These are phyloP conservation scores for Microcebus griseorufus DNA, from an alignment of 2,113 vertebrate species.

Conservation along the genomic window DNA sequence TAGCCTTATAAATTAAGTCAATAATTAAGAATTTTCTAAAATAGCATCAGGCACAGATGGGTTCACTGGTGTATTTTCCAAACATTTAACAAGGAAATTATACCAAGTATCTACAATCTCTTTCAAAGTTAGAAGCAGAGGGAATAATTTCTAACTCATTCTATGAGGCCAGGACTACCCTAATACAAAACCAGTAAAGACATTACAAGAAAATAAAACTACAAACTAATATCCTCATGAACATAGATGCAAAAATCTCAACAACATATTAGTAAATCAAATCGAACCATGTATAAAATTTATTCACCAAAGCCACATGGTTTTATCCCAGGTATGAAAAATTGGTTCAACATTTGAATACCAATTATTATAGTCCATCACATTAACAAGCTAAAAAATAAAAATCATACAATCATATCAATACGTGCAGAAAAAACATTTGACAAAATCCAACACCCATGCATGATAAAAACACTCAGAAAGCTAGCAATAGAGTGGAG, in stretches of 20 bases:
- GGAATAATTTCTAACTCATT: not conserved
- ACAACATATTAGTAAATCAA: not conserved
- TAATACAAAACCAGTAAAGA: too few species aligned
- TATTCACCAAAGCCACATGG: not conserved
- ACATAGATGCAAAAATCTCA: not conserved
- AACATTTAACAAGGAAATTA: not conserved
- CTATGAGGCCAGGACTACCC: not conserved
- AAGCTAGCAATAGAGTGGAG: not conserved
- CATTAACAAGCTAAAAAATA: not conserved
- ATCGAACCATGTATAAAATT: not conserved
- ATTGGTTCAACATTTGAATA: not conserved
- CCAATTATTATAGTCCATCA: not conserved
- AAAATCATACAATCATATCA: not conserved
- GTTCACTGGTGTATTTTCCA: not conserved
- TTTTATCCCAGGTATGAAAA: not conserved
- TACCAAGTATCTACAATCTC: not conserved
- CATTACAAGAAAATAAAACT: not conserved
- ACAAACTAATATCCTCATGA: too few species aligned
- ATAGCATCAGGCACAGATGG: not conserved
- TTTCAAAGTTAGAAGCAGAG: not conserved
- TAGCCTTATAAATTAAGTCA: not conserved
- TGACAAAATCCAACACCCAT: not conserved
- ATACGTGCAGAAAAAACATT: not conserved
- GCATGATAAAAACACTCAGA: not conserved
- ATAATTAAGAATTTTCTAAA: not conserved